Evolutionary conservation across 2,797 vertebrate species (phyloP), one percentile per base, ranked within the genome.

Genomic region (Epinephelus coioides): DNA sequence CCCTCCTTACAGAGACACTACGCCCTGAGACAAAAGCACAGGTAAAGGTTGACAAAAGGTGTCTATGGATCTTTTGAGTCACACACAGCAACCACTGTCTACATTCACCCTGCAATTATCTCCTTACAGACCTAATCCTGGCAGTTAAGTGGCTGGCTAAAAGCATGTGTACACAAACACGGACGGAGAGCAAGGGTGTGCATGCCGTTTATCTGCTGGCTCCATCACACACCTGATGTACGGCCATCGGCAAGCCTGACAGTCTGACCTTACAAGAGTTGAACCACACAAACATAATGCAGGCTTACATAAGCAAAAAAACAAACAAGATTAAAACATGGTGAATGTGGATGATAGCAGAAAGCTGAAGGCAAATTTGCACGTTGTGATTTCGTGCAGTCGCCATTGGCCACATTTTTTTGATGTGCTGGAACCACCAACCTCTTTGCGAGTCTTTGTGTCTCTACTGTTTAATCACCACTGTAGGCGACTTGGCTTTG

Each of bases 81-180:
- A 84, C 87, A 86, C 85, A 81, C 84, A 78, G 79, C 86, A 89
- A 90, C 88, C 72, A 57, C 84, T 88, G 94, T 91, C 92, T 93
- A 89, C 90, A 86, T 92, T 94, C 88, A 84, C 87, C 91, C 92
- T 85, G 92, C 89, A 95, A 95, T 95, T 95, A 95, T 95, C 94
- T 94, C 86, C 91, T 92, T 90, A 89, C 91, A 91, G 92, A 91
- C 91, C 88, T 95, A 91, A 94, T 92, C 91, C 92, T 60, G 89
- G 86, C 88, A 92, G 94, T 90, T 95, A 95, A 96, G 94, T 95
- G 95, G 93, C 90, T 69, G 65, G 88, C 95, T 96, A 94, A 96
- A 96, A 96, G 94, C 95, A 92, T 94, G 94, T 94, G 94, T 94
- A 95, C 94, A 95, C 94, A 95, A 94, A 95, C 88, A 89, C 89